These are phyloP conservation scores for Clarias batrachus DNA, from an alignment of 2,113 vertebrate genomes.

Conservation along the genomic window DNA sequence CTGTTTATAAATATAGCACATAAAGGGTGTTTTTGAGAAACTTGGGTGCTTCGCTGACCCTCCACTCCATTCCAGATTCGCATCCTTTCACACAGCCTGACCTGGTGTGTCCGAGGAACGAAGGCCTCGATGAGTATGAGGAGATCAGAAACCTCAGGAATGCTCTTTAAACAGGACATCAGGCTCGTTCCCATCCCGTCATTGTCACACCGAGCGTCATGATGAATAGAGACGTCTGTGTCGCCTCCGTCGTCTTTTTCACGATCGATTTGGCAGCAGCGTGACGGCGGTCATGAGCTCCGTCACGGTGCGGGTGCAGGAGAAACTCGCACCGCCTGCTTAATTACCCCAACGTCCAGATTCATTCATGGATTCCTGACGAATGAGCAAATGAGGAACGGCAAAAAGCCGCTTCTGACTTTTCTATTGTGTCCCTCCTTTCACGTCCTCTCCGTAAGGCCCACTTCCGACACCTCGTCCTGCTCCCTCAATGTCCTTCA, in stretches of 20 bases:
- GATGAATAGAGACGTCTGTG: constrained; percentile 12
- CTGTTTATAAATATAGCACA: neutral
- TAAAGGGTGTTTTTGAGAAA: neutral
- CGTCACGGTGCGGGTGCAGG: constrained; percentile 1
- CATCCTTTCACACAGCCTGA: neutral
- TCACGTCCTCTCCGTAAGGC: neutral
- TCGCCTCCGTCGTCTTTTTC: neutral
- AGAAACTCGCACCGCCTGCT: constrained; percentile 21
- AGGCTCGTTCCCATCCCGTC: neutral
- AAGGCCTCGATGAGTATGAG: neutral
- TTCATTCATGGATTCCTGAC: constrained; percentile 18
- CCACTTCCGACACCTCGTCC: neutral
- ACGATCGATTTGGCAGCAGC: constrained; percentile 26
- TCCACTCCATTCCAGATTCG: neutral
- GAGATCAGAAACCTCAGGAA: neutral
- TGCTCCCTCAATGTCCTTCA: constrained; percentile 8
- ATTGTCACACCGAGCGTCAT: neutral
- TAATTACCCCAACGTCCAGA: constrained; percentile 8
- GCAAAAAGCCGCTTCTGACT: neutral
- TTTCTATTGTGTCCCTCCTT: constrained; percentile 3
- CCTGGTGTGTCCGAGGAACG: neutral
- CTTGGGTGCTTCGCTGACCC: neutral
- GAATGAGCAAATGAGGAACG: constrained; percentile 29
- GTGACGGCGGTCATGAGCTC: neutral
- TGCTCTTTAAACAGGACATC: neutral